Base-by-base conservation (phyloP, 2,888 invertebrate species). In the Coleophora deauratella region DNA sequence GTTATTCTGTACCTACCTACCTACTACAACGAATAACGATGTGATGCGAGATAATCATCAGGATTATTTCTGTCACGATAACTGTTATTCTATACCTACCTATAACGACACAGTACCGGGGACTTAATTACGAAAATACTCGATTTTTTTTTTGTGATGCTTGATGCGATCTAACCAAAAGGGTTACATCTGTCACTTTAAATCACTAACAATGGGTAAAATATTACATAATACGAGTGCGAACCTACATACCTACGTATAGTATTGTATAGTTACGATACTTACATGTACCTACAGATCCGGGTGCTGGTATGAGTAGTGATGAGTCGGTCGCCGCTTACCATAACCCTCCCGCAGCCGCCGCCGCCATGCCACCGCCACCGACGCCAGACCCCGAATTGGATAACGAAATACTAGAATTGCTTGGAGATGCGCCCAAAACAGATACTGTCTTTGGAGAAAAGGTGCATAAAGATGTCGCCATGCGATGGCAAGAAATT, bases 21-120 rank as follows among this genome's bases (percentile, higher is more conserved):
- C 31, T 3, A 31, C 8, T 3, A 31, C 8, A 31, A 31, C 11
- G 31, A 9, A 31, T 11, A 31, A 9, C 31, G n/a, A n/a, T 31
- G 32, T 40, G 40, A 35, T 40, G 35, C 40, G 40, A 35, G 40
- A 30, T 6, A 14, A n/a, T 35, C 27, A 40, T 6, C 9, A 12
- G 35, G 35, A 30, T n/a, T 40, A 40, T 31, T 30, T 40, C 40
- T 40, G 35, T 40, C 40, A 40, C 35, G 8, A 37, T 12, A 11
- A 8, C 3, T 6, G 21, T 21, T 21, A 21, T 21, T 3, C 2
- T 12, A 35, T 35, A 9, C 9, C 15, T n/a, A n/a, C n/a, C n/a
- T n/a, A n/a, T n/a, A 7, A 35, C n/a, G 9, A 9, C 3, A 3
- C n/a, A n/a, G n/a, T n/a, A n/a, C n/a, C n/a, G n/a, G n/a, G n/a